Conservation (phyloP, 2,888 invertebrate species). For the Tridacna crocea region DNA sequence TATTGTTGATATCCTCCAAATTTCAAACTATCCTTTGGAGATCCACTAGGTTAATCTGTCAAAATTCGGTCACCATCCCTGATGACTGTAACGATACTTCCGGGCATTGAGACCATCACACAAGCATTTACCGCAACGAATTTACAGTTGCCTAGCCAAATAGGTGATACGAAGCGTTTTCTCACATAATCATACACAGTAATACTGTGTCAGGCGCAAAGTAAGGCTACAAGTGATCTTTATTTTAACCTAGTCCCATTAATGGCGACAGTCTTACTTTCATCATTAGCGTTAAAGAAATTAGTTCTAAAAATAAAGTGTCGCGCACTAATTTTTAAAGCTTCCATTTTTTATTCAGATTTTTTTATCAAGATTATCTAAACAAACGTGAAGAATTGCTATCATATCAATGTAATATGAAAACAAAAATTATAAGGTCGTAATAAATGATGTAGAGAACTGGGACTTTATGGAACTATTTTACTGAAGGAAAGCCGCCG, state of each 20-base stretch:
- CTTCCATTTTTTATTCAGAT: no score
- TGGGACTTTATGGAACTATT: not conserved
- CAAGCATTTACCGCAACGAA: not conserved
- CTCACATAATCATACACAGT: not conserved
- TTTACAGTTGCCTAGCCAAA: no score
- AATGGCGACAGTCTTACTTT: conserved; percentile 35
- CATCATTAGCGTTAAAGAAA: conserved; percentile 51
- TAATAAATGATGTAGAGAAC: no score
- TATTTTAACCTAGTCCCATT: conserved; percentile 3
- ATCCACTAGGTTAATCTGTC: conserved; percentile 1
- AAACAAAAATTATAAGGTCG: no score
- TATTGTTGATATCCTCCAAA: no score
- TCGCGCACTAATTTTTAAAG: conserved; percentile 7
- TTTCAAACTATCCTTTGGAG: no score
- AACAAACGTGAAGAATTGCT: no score
- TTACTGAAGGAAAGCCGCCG: not conserved
- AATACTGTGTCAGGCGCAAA: not conserved
- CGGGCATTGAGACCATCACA: conserved; percentile 8
- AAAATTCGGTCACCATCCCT: conserved; percentile 27
- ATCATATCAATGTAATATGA: no score
- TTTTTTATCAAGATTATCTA: no score
- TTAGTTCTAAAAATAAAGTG: conserved; percentile 33
- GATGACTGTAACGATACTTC: not conserved
- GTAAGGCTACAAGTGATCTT: conserved; percentile 7
- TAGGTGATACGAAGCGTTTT: no score